phyloP scores from a whole-genome alignment of 2,113 vertebrate genomes.

The Rutilus rutilus region DNA sequence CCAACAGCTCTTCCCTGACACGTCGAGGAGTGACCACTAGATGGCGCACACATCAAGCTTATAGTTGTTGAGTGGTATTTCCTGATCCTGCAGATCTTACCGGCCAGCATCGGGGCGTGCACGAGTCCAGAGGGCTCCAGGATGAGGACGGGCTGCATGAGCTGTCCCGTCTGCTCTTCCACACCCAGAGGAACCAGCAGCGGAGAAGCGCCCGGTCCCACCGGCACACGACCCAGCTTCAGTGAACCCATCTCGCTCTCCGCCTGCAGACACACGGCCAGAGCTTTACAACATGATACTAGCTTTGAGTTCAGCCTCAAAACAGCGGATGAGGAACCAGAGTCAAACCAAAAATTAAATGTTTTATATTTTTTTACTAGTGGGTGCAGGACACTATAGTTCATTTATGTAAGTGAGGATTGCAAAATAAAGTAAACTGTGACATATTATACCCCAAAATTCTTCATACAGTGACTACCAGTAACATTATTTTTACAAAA shows the following conservation, averaged over 20 bases:
- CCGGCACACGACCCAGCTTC: constrained; percentile 73
- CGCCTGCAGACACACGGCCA: constrained; percentile 68
- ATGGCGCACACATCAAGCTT: constrained; percentile 48
- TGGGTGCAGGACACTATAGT: too few relatives aligned
- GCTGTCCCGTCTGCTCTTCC: constrained; percentile 81
- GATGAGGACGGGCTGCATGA: constrained; percentile 88
- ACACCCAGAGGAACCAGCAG: constrained; percentile 80
- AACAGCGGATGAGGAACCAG: neutral
- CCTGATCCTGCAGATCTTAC: constrained; percentile 66
- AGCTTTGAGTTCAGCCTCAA: neutral
- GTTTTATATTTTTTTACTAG: too few relatives aligned
- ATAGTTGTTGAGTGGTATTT: neutral
- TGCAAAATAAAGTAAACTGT: too few relatives aligned
- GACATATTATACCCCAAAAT: too few relatives aligned
- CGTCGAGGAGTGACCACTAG: constrained; percentile 53
- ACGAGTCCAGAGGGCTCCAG: constrained; percentile 85
- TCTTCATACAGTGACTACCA: too few relatives aligned
- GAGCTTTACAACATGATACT: neutral
- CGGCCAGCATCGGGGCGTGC: constrained; percentile 81
- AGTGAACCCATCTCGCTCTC: constrained; percentile 81
- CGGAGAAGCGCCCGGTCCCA: constrained; percentile 72
- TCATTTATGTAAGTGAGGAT: too few relatives aligned
- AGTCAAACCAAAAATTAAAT: too few relatives aligned
- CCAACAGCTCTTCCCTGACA: neutral
- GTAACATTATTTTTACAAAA: too few relatives aligned